Evolutionary conservation across 2,888 invertebrate genomes (phyloP).

Genomic region (Oligia fasciuncula): DNA sequence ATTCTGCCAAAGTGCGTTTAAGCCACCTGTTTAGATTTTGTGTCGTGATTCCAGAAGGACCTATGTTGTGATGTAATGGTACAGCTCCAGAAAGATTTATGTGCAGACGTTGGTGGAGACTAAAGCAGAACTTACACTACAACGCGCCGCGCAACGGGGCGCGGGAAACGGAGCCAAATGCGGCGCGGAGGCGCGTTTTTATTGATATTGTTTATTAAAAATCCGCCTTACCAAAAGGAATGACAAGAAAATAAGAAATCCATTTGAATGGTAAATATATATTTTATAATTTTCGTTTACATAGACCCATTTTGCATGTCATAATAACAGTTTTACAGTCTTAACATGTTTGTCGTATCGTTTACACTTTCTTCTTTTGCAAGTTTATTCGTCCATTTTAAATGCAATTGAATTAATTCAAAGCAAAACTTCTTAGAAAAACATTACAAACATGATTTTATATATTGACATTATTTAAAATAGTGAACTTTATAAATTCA

Average conservation of each 20-base stretch:
- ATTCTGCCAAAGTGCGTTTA: no score
- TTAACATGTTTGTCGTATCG: not conserved
- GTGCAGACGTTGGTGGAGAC: not conserved
- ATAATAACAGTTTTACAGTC: not conserved
- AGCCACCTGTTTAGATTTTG: not conserved
- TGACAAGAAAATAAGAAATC: constrained; percentile 12
- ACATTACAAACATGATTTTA: not conserved
- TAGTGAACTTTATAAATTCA: not conserved
- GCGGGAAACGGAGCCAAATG: no score
- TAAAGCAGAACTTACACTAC: no score
- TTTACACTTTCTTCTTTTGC: not conserved
- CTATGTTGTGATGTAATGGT: not conserved
- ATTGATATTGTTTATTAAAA: no score
- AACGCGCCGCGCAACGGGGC: no score
- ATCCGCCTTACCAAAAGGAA: not conserved
- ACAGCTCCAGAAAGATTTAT: not conserved
- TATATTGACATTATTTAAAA: not conserved
- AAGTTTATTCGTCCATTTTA: not conserved
- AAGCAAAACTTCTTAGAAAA: not conserved
- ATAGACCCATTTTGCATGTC: not conserved
- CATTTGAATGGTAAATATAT: constrained; percentile 25
- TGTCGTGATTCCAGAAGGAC: not conserved
- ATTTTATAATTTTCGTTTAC: not conserved
- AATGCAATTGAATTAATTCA: not conserved
- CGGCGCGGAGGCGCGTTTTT: no score